These are phyloP conservation scores for Cosmia pyralina DNA, from an alignment of 2,888 invertebrate genomes.

Conservation along the genomic window DNA sequence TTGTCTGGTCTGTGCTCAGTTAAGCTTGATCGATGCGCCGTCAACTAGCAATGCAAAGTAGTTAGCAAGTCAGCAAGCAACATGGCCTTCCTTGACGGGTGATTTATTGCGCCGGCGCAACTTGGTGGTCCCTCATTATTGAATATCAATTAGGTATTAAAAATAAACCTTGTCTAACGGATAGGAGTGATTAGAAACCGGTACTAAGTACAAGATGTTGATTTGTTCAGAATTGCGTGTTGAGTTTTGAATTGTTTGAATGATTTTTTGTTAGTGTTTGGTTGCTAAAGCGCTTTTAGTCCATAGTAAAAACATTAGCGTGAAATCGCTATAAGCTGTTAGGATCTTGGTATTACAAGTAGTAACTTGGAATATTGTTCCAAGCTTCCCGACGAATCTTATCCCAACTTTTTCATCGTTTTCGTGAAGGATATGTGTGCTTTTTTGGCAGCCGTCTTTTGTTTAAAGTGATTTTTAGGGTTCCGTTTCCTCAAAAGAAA, in stretches of 20 bases:
- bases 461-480: too few species aligned
- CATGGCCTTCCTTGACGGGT: slow-evolving; percentile 67
- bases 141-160: slow-evolving; percentile 68
- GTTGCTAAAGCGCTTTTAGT: background rate
- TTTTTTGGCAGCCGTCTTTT: background rate
- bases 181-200: slow-evolving; percentile 57
- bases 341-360: background rate
- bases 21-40: slow-evolving; percentile 63
- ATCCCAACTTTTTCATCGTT: background rate
- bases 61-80: slow-evolving; percentile 67
- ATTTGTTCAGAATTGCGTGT: slow-evolving; percentile 10
- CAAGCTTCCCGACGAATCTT: background rate
- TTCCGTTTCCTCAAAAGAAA: too few species aligned
- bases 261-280: slow-evolving; percentile 6
- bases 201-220: slow-evolving; percentile 41
- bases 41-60: slow-evolving; percentile 66
- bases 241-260: slow-evolving; percentile 7
- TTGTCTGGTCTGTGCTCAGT: slow-evolving; percentile 34
- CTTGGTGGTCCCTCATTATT: slow-evolving; percentile 71
- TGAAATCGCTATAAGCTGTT: background rate
- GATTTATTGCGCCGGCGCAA: slow-evolving; percentile 67
- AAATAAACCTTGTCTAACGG: slow-evolving; percentile 58
- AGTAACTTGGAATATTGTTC: background rate
- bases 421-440: background rate
- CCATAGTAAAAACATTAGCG: background rate